phyloP scores from a whole-genome alignment of 23 tunicate species.

The Corella eumyota region DNA sequence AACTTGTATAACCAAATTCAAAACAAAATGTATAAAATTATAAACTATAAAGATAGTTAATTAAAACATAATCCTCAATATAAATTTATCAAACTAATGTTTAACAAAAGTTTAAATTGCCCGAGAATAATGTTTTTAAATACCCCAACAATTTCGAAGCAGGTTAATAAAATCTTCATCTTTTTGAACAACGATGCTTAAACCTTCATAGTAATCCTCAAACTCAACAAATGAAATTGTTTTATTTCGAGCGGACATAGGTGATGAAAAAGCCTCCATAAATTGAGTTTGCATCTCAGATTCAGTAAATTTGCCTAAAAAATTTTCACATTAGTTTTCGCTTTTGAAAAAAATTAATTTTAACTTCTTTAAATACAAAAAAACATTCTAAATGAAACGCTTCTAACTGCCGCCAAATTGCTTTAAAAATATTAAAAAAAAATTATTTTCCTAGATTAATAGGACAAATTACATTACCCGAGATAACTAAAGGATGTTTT shows the following conservation, averaged over 20 bases:
- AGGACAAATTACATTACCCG: constrained; percentile 22
- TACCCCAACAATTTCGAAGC: constrained; percentile 94
- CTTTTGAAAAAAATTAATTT: no score
- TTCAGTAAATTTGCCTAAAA: constrained; percentile 44
- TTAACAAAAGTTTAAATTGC: no score
- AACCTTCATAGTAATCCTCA: constrained; percentile 90
- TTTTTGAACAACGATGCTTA: constrained; percentile 40
- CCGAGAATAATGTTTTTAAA: no score
- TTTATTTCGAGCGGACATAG: constrained; percentile 14
- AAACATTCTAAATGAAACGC: no score
- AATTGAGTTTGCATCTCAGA: constrained; percentile 71
- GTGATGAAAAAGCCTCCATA: constrained; percentile 33
- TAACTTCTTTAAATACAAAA: not conserved
- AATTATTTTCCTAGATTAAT: not conserved
- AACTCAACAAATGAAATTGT: constrained; percentile 67
- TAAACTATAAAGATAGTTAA: no score
- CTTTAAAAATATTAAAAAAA: not conserved
- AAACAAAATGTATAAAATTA: no score
- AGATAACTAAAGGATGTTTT: constrained; percentile 64
- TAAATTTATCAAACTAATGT: no score
- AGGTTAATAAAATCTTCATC: constrained; percentile 74
- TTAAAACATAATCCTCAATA: no score
- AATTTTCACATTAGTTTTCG: not conserved
- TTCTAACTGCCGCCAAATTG: not conserved
- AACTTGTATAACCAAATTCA: no score